Base-by-base conservation (phyloP, 1,140 invertebrate species). In the Drosophila ficusphila region DNA sequence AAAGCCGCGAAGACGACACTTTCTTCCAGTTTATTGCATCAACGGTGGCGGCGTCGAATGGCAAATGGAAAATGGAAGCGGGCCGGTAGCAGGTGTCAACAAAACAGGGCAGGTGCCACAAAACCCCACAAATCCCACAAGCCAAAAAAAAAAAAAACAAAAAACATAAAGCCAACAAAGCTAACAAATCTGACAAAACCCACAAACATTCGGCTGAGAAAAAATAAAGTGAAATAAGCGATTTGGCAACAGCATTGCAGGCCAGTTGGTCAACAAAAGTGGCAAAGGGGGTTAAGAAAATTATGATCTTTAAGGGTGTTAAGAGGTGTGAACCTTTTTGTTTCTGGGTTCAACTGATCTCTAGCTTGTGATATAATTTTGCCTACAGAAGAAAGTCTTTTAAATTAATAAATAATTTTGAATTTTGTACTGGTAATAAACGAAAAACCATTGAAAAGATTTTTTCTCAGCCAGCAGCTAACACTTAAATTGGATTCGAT, bases 21-120 rank as follows among this genome's bases (percentile, higher is more conserved):
- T 85, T 85, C 79, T 86, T 86, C 52, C 60, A 73, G 44, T 86
- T 86, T 86, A 85, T 85, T 85, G 79, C 79, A 83, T 85, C 76
- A 86, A 85, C 70, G 48, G 53, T 12, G 41, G 12, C 49, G 57
- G 21, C 41, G 41, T 12, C 41, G 19, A 39, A 46, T 46, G 23
- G 23, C 42, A 27, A 46, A 46, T 46, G 42, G 7, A 60, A 73
- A 76, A 75, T 83, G 70, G 34, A 85, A 70, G 78, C 58, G 75
- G 68, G 76, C 36, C 56, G 75, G 47, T 57, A 86, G 79, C 79
- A 83, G 79, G 79, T 83, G 79, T 70, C 79, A 64, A 52, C 36
- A 36, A 56, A 56, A 31, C 23, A 49, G 62, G 79, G 69, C 48
- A 74, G 62, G 70, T 70, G 71, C 48, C 49, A 51, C 65, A 31